Conservation (phyloP, 2,888 invertebrate species). For the Platycheirus rosarum region DNA sequence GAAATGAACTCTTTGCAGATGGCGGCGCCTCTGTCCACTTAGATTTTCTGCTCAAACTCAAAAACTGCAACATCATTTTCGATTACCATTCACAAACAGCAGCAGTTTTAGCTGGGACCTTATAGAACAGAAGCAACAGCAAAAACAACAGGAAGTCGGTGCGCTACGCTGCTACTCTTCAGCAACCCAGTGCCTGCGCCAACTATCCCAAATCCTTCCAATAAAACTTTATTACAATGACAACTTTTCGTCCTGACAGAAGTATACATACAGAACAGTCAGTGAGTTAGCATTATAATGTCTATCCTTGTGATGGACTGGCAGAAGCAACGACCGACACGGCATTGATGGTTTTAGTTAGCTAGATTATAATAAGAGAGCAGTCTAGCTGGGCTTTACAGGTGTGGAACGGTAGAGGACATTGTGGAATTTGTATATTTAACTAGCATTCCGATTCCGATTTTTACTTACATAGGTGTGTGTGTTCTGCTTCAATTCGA, state of each 20-base stretch:
- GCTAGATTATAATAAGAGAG: conserved; percentile 43
- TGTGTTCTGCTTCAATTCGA: conserved; percentile 27
- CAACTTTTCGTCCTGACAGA: conserved; percentile 66
- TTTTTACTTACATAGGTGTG: conserved; percentile 4
- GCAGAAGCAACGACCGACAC: conserved; percentile 43
- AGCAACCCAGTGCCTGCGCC: conserved; percentile 19
- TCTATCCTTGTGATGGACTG: conserved; percentile 62
- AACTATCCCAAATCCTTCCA: conserved; percentile 66
- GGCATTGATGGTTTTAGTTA: conserved; percentile 43
- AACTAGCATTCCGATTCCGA: conserved; percentile 44
- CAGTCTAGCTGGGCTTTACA: conserved; percentile 22
- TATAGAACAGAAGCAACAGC: conserved; percentile 2
- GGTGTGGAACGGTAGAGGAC: conserved; percentile 32
- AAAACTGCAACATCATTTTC: conserved; percentile 68
- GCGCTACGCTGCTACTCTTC: too few species aligned
- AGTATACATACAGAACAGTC: neutral
- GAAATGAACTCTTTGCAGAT: conserved; percentile 50
- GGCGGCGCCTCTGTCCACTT: conserved; percentile 17
- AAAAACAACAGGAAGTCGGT: conserved; percentile 30
- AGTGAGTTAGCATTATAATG: conserved; percentile 13
- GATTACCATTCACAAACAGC: conserved; percentile 57
- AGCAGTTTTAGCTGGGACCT: conserved; percentile 26
- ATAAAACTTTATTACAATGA: conserved; percentile 73
- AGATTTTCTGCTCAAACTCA: conserved; percentile 28
- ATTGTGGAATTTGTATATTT: conserved; percentile 43